Conservation (phyloP, 2,888 invertebrate genomes). For the Hyalella azteca region DNA sequence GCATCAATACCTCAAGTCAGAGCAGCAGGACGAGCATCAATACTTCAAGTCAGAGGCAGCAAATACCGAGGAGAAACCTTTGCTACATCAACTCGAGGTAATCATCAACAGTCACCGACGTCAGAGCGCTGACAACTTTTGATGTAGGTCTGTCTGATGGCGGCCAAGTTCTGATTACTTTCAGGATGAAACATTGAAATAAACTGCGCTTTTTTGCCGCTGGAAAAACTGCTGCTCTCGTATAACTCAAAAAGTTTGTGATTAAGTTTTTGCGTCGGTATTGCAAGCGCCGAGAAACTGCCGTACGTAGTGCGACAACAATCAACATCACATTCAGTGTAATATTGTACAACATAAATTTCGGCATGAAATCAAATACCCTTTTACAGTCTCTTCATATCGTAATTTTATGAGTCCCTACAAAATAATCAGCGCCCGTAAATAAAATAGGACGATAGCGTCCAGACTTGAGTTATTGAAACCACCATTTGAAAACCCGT, state of each 20-base stretch:
- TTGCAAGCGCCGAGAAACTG: neutral
- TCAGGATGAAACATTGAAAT: constrained; percentile 27
- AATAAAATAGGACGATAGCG: too few species aligned
- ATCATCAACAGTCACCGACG: neutral
- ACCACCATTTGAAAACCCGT: too few species aligned
- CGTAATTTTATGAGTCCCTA: too few species aligned
- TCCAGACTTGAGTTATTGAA: too few species aligned
- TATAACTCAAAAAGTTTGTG: neutral
- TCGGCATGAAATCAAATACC: too few species aligned
- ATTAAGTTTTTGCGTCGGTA: constrained; percentile 13
- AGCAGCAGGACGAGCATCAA: too few species aligned
- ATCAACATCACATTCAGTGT: neutral
- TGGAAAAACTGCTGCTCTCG: neutral
- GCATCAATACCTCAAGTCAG: too few species aligned
- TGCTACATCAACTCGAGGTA: neutral
- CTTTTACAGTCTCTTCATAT: too few species aligned
- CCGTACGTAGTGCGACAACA: neutral
- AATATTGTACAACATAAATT: too few species aligned
- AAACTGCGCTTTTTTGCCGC: neutral
- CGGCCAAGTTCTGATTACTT: constrained; percentile 8
- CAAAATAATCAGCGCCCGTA: too few species aligned
- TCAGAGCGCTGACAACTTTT: constrained; percentile 7
- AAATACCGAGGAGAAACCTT: neutral
- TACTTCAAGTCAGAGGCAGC: too few species aligned
- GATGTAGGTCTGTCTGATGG: constrained; percentile 9